phyloP scores from a whole-genome alignment of 2,888 invertebrate genomes.

The Cecidostiba fungosa region DNA sequence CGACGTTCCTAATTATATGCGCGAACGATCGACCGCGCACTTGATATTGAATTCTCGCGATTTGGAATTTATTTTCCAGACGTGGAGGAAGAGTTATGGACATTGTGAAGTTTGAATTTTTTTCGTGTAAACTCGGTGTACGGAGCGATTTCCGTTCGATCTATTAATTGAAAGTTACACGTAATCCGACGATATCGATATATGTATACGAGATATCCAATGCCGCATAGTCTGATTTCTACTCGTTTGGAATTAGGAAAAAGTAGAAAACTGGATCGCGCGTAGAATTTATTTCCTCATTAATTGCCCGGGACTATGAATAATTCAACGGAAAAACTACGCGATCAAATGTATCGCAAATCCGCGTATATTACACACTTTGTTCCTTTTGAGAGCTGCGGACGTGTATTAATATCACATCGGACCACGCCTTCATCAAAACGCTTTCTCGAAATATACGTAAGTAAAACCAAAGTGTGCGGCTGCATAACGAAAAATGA shows the following conservation, averaged over 20 bases:
- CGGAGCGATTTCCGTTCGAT: not conserved
- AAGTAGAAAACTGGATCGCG: not conserved
- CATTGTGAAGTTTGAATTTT: too few species aligned
- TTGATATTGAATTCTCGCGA: too few species aligned
- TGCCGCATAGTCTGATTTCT: not conserved
- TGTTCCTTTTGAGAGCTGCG: not conserved
- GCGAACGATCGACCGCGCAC: not conserved
- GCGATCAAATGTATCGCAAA: not conserved
- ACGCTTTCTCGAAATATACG: not conserved
- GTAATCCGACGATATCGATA: not conserved
- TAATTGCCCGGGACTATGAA: not conserved
- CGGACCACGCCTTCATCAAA: not conserved
- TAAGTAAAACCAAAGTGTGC: not conserved
- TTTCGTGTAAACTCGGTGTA: too few species aligned
- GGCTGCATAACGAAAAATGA: not conserved
- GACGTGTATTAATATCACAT: not conserved
- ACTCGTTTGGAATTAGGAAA: slow-evolving; percentile 5
- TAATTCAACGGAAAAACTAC: not conserved
- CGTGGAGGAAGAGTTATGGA: too few species aligned
- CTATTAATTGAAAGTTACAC: not conserved
- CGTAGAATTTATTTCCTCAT: not conserved
- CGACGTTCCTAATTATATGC: not conserved
- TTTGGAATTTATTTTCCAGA: too few species aligned
- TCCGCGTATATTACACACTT: not conserved
- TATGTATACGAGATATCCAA: not conserved